Evolutionary conservation across 2,113 vertebrate species (phyloP), one percentile per base, ranked within the genome.

Genomic region (Halichoerus grypus): DNA sequence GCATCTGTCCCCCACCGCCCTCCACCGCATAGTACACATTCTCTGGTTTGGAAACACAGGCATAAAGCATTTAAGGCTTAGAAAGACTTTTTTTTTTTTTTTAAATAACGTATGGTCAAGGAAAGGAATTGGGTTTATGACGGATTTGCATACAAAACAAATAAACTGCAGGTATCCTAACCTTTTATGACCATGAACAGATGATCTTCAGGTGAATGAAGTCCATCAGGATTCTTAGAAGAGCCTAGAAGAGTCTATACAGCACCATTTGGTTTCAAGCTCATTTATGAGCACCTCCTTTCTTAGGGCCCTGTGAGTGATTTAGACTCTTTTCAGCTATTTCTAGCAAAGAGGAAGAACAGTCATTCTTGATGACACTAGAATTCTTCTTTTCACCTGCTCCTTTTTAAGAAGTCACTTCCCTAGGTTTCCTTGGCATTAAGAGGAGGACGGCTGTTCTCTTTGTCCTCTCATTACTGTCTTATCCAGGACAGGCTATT

Each of bases 391-490:
- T 88, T 88, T 82, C 51, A 92, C 61, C 76, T 63, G 53, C 83
- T 96, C 33, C 61, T 92, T 76, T 80, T 69, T 46, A 95, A 69
- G 88, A 74, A 88, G 42, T 86, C 71, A 36, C 76, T 77, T 97
- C 36, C 63, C 16, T 74, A 53, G 57, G 57, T 95, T 46, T 93
- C 82, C 69, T 76, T 90, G 91, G 74, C 77, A 83, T 89, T 12
- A 24, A 53, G 61, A 88, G 81, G 94, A 97, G n/a, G 96, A 93
- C 0, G 11, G 88, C 76, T 87, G 74, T 94, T 71, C 87, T 95
- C 46, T 97, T 71, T 90, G 76, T 88, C 82, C 69, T 74, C 88
- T 95, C 95, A 83, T 96, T 86, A 69, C 96, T 94, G 90, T 94
- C 94, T 96, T 39, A 72, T 55, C 91, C 53, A 55, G 94, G 80